A percentile compares a stretch with the other conserved stretches of the same genome.
Conservation (phyloP, 2,797 vertebrate genomes). For the Smutsia gigantea region DNA sequence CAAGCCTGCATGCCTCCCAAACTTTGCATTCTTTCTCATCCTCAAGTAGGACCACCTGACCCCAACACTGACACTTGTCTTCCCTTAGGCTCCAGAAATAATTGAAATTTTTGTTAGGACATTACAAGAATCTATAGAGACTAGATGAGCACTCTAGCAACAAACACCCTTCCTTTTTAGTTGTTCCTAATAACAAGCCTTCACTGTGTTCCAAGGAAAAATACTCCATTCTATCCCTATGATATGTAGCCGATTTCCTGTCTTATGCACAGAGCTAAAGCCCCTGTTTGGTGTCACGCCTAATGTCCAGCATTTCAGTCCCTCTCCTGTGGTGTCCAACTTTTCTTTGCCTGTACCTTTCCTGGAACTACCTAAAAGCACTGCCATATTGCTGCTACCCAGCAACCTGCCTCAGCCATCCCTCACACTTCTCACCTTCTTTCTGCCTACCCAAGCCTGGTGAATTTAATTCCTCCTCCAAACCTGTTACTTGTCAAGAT, state of each 20-base stretch:
- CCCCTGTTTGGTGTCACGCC: neutral
- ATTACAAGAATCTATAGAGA: neutral
- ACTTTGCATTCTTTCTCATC: neutral
- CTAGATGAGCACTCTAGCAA: neutral
- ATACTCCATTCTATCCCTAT: neutral
- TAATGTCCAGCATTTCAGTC: no score
- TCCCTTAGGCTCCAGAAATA: neutral
- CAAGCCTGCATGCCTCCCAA: neutral
- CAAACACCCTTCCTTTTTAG: neutral
- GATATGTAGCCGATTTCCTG: neutral
- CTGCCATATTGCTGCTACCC: neutral
- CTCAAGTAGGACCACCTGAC: neutral
- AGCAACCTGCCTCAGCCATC: no score
- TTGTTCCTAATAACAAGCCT: neutral
- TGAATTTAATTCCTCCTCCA: neutral
- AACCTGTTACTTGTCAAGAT: neutral
- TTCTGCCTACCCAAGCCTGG: neutral
- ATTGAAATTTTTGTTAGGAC: conserved; percentile 25
- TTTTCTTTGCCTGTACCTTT: neutral
- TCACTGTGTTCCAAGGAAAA: neutral
- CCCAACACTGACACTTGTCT: neutral
- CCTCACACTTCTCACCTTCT: no score
- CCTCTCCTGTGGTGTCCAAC: neutral
- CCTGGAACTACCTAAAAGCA: neutral
- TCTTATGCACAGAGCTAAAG: neutral